Conservation (phyloP, 2,797 vertebrate genomes). For the Molossus alvarezi region DNA sequence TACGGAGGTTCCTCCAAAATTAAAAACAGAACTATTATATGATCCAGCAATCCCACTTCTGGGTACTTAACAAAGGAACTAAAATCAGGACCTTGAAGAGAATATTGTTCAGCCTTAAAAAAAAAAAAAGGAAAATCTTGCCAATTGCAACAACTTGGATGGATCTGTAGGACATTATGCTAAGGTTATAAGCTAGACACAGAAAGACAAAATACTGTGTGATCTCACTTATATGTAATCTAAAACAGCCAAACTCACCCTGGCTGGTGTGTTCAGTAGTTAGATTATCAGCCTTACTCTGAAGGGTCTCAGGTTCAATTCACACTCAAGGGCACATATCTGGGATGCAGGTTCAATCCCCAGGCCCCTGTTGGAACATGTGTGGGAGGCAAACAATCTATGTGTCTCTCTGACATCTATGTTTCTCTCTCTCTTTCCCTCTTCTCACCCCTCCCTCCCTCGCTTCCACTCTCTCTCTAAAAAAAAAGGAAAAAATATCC, state of each 20-base stretch:
- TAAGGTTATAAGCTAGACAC: neutral
- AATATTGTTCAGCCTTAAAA: neutral
- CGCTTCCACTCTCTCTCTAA: neutral
- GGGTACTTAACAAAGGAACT: neutral
- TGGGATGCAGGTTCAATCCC: no score
- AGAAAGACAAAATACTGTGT: neutral
- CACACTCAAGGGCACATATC: no score
- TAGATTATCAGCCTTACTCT: no score
- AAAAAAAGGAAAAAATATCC: neutral
- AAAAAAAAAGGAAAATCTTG: conserved; percentile 3
- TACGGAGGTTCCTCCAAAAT: neutral
- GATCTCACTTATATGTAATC: neutral
- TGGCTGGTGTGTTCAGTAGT: no score
- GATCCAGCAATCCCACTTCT: neutral
- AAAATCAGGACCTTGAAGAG: neutral
- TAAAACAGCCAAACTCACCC: neutral
- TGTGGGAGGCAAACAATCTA: neutral
- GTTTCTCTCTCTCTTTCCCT: neutral
- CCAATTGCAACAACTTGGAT: neutral
- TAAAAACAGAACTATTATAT: neutral
- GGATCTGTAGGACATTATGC: neutral
- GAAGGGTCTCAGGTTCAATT: no score
- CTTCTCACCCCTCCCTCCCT: neutral
- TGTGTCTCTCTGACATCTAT: neutral
- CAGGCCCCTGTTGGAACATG: no score